Percentiles rank a stretch among this genome's conserved stretches.
Evolutionary conservation across 2,113 vertebrate genomes (phyloP).

Genomic region (Callopanchax toddi): DNA sequence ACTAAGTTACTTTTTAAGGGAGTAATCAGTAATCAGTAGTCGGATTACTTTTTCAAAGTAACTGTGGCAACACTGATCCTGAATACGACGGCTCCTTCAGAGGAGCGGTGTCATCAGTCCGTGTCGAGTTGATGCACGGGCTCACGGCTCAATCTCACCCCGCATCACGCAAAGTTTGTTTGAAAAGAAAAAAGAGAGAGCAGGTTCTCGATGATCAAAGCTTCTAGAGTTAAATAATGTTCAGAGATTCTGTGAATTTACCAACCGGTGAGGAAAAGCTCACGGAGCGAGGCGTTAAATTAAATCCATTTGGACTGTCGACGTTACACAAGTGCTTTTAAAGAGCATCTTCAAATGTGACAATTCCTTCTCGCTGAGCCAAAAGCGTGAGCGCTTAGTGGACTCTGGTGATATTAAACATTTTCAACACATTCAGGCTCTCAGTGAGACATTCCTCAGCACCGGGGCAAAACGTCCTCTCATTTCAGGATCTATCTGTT

Average conservation of each 20-base stretch:
- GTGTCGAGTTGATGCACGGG: constrained; percentile 35
- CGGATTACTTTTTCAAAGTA: too few relatives aligned
- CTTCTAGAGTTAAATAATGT: constrained; percentile 47
- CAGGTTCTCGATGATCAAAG: constrained; percentile 53
- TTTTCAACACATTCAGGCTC: too few relatives aligned
- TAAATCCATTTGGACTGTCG: constrained; percentile 51
- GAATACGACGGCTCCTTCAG: constrained; percentile 27
- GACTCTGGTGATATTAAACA: too few relatives aligned
- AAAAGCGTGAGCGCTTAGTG: too few relatives aligned
- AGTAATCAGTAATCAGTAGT: too few relatives aligned
- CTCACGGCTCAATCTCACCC: constrained; percentile 38
- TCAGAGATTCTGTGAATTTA: constrained; percentile 62
- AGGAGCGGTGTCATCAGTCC: constrained; percentile 37
- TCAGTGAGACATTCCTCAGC: too few relatives aligned
- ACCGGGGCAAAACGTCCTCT: too few relatives aligned
- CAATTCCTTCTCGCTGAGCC: constrained; percentile 13
- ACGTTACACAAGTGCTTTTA: constrained; percentile 40
- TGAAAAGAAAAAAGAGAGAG: constrained; percentile 34
- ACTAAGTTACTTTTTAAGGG: too few relatives aligned
- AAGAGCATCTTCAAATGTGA: constrained; percentile 32
- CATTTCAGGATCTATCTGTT: too few relatives aligned
- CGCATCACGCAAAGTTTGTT: constrained; percentile 41
- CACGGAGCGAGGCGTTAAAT: constrained; percentile 61
- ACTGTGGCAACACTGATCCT: too few relatives aligned
- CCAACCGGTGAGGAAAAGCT: constrained; percentile 18